Evolutionary conservation across 2,888 invertebrate genomes (phyloP).

Genomic region (Mimumesa dahlbomi): DNA sequence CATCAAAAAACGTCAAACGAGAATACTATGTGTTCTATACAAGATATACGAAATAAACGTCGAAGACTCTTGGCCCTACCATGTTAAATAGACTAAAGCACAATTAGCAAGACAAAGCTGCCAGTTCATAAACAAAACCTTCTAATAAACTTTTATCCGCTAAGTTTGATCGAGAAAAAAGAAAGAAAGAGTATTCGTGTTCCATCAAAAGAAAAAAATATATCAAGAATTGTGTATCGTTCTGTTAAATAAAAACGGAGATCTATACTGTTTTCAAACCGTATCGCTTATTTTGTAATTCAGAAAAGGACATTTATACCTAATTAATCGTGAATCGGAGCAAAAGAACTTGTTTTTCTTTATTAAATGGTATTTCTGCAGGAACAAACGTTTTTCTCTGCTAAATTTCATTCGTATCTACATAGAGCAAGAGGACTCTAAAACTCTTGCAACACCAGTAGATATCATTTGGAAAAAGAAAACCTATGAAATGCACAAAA

Average conservation of each 20-base stretch:
- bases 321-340: conserved; percentile 20
- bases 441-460: conserved; percentile 35
- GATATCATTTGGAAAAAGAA: conserved; percentile 39
- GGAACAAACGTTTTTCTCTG: conserved; percentile 25
- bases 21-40: conserved; percentile 43
- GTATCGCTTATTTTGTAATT: conserved; percentile 25
- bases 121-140: conserved; percentile 31
- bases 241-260: conserved; percentile 13
- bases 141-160: conserved; percentile 36
- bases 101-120: conserved; percentile 25
- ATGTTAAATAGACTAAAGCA: conserved; percentile 40
- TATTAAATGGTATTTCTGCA: conserved; percentile 23
- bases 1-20: conserved; percentile 46
- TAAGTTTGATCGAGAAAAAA: conserved; percentile 24
- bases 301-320: conserved; percentile 32
- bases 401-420: conserved; percentile 40
- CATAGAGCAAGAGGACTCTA: conserved; percentile 28
- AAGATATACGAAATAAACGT: conserved; percentile 30
- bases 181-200: conserved; percentile 30
- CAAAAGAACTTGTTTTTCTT: conserved; percentile 30
- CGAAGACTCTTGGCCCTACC: conserved; percentile 33
- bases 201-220: too few relatives aligned
- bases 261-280: conserved; percentile 16
- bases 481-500: conserved; percentile 21
- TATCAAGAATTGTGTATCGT: conserved; percentile 44